A percentile compares a stretch with the other conserved stretches of the same genome.
phyloP scores from a whole-genome alignment of 1,140 invertebrate genomes.

The Sarcophaga peregrina region DNA sequence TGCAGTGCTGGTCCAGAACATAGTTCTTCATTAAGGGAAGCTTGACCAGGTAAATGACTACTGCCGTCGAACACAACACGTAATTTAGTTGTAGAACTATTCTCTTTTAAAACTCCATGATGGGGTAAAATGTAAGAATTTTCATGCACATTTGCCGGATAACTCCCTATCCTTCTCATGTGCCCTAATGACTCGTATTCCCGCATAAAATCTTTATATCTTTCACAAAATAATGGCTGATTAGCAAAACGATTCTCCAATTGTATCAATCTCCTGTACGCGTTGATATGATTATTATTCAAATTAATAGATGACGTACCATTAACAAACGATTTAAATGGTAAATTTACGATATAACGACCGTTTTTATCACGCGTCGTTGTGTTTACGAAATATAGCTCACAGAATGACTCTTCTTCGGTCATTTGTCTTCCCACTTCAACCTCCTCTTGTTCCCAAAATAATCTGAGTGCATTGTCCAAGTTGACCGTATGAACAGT shows the following conservation, averaged over 20 bases:
- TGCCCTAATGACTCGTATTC: not conserved
- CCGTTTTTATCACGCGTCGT: not conserved
- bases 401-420: not conserved
- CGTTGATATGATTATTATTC: not conserved
- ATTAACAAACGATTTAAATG: not conserved
- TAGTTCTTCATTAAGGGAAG: constrained; percentile 38
- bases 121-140: not conserved
- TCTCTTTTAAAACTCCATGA: constrained; percentile 21
- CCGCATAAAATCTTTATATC: constrained; percentile 2
- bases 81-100: constrained; percentile 18
- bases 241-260: not conserved
- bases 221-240: not conserved
- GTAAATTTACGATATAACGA: not conserved
- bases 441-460: constrained; percentile 24
- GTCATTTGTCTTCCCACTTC: not conserved
- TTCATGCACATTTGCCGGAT: not conserved
- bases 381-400: not conserved
- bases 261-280: not conserved
- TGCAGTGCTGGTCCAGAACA: constrained; percentile 55
- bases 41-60: not conserved
- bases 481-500: not conserved
- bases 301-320: not conserved
- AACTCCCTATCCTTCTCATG: not conserved
- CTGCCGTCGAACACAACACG: constrained; percentile 7
- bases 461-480: not conserved